Conservation (phyloP, 2,113 vertebrate species). For the Scomber colias region DNA sequence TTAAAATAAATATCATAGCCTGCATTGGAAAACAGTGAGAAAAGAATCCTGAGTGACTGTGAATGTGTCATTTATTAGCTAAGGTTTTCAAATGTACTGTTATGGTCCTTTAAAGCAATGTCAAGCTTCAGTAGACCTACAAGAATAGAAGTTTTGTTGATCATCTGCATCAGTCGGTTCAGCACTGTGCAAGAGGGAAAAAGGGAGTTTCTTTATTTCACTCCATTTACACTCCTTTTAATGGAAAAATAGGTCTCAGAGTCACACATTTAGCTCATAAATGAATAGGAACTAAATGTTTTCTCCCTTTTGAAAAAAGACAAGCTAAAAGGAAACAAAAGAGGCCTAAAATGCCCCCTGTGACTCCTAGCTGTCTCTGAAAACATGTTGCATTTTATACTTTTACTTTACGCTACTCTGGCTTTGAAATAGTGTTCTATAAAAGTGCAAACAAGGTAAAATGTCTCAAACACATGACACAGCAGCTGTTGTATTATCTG, state of each 20-base stretch:
- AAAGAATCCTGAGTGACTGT: too few species aligned
- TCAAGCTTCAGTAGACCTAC: not conserved
- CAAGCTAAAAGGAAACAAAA: not conserved
- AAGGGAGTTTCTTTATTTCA: not conserved
- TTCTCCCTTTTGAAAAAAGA: not conserved
- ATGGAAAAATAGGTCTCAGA: not conserved
- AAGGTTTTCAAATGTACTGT: too few species aligned
- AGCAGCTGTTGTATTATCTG: constrained; percentile 45
- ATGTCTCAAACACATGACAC: constrained; percentile 22
- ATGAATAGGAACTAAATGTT: constrained; percentile 11
- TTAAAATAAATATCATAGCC: too few species aligned
- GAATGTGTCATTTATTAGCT: too few species aligned
- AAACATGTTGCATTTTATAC: constrained; percentile 1
- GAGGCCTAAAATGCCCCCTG: not conserved
- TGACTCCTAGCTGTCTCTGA: not conserved
- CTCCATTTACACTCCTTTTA: not conserved
- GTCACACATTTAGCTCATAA: not conserved
- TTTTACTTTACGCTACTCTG: not conserved
- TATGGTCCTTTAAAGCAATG: too few species aligned
- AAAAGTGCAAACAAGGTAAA: constrained; percentile 37
- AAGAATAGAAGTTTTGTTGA: not conserved
- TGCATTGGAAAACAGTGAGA: too few species aligned
- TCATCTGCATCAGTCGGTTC: not conserved
- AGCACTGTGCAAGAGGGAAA: not conserved
- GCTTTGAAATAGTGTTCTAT: constrained; percentile 2